A percentile compares a stretch with the other conserved stretches of the same genome.
These are phyloP conservation scores for Erebia ligea DNA, from an alignment of 2,888 invertebrate species.

Conservation along the genomic window DNA sequence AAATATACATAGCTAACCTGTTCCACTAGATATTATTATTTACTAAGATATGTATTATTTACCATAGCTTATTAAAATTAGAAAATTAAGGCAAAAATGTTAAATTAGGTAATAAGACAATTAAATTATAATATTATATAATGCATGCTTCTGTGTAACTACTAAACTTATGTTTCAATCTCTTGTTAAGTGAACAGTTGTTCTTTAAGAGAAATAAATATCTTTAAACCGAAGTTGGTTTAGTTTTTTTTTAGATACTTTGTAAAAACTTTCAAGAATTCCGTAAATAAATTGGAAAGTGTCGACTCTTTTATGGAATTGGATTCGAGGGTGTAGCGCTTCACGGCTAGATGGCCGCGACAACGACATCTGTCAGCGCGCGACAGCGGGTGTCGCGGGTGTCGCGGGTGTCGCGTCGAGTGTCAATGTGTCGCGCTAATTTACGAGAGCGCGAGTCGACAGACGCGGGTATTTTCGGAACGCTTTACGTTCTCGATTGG, in stretches of 20 bases:
- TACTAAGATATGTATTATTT: too few relatives aligned
- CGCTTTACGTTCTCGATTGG: constrained; percentile 44
- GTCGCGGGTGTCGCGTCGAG: constrained; percentile 41
- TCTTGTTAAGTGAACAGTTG: too few relatives aligned
- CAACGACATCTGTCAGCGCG: constrained; percentile 54
- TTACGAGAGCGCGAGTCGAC: constrained; percentile 43
- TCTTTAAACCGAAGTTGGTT: too few relatives aligned
- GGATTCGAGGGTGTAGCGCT: constrained; percentile 26
- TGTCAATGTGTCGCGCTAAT: constrained; percentile 55
- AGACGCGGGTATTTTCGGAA: constrained; percentile 47
- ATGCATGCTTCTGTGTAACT: too few relatives aligned
- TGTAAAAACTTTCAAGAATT: constrained; percentile 3
- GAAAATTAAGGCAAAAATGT: too few relatives aligned
- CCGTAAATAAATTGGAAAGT: constrained; percentile 16
- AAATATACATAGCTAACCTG: too few relatives aligned
- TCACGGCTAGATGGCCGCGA: constrained; percentile 37
- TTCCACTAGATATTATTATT: too few relatives aligned
- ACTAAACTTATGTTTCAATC: too few relatives aligned
- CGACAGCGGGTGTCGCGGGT: constrained; percentile 52
- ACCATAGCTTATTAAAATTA: too few relatives aligned
- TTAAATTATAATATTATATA: too few relatives aligned
- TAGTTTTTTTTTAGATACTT: background rate
- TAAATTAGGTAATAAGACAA: too few relatives aligned
- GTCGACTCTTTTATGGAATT: constrained; percentile 7
- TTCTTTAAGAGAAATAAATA: too few relatives aligned